Percentiles rank a stretch among this genome's conserved stretches.
phyloP scores from a whole-genome alignment of 2,888 invertebrate genomes.

The Zele albiditarsus region DNA sequence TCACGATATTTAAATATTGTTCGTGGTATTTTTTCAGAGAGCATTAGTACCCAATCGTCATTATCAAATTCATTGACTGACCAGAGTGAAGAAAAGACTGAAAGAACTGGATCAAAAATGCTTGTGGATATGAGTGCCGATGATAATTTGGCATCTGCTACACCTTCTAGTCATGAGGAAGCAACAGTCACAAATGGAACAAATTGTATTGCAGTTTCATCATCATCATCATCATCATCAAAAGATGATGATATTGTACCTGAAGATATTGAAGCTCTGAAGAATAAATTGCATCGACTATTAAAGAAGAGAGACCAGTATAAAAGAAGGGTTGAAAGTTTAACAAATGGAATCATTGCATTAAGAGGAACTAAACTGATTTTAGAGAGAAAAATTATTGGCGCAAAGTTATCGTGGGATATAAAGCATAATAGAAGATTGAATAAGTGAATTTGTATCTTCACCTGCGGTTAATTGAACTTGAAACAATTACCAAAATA shows the following conservation, averaged over 20 bases:
- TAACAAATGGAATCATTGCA: background rate
- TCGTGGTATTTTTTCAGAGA: background rate
- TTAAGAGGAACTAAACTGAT: background rate
- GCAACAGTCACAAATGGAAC: background rate
- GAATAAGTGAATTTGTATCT: background rate
- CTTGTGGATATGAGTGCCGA: background rate
- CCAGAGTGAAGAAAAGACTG: background rate
- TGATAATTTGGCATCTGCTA: background rate
- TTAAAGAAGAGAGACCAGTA: background rate
- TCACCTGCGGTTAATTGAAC: background rate
- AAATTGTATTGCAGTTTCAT: background rate
- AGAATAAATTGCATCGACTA: constrained; percentile 4
- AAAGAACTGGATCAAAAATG: background rate
- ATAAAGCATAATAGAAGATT: background rate
- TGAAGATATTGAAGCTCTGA: background rate
- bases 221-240: background rate
- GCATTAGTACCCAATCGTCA: background rate
- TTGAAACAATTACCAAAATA: background rate
- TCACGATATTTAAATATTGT: background rate
- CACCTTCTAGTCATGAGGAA: background rate
- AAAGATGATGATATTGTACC: background rate
- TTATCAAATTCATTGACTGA: background rate
- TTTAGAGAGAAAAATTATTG: constrained; percentile 2
- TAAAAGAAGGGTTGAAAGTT: constrained; percentile 2
- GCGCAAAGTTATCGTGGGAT: background rate